Conservation (phyloP, 2,888 invertebrate genomes). For the Brassicogethes aeneus region DNA sequence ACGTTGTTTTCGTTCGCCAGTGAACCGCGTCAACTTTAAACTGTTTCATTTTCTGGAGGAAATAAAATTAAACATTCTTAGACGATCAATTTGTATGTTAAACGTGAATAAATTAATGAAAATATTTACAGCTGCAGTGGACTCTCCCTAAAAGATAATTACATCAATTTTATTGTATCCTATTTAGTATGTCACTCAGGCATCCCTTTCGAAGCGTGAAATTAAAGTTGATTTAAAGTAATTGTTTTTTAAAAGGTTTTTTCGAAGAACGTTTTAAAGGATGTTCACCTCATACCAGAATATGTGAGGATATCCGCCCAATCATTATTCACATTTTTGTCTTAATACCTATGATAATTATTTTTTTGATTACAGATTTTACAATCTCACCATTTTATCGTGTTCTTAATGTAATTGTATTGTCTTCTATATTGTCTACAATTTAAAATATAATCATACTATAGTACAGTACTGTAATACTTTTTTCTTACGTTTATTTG, state of each 20-base stretch:
- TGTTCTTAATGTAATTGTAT: background rate
- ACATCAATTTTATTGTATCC: constrained; percentile 2
- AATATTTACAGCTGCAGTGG: constrained; percentile 1
- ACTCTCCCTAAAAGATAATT: background rate
- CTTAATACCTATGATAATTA: too few species aligned
- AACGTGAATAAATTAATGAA: constrained; percentile 1
- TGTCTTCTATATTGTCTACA: too few species aligned
- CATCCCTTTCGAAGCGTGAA: constrained; percentile 9
- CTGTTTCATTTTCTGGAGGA: background rate
- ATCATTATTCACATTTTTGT: background rate
- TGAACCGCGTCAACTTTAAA: background rate
- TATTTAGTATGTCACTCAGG: constrained; percentile 1
- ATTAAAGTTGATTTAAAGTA: constrained; percentile 9
- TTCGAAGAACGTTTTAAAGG: constrained; percentile 7
- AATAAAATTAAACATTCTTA: background rate
- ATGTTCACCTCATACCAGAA: constrained; percentile 14
- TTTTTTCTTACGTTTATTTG: too few species aligned
- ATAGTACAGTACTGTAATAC: too few species aligned
- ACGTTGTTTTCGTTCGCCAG: background rate
- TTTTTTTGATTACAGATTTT: too few species aligned
- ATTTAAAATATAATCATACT: too few species aligned
- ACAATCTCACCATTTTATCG: too few species aligned
- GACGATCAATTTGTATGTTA: background rate
- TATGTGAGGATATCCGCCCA: background rate
- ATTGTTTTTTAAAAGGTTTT: constrained; percentile 7